Base-by-base conservation (phyloP, 2,888 invertebrate genomes). In the Luperina testacea region DNA sequence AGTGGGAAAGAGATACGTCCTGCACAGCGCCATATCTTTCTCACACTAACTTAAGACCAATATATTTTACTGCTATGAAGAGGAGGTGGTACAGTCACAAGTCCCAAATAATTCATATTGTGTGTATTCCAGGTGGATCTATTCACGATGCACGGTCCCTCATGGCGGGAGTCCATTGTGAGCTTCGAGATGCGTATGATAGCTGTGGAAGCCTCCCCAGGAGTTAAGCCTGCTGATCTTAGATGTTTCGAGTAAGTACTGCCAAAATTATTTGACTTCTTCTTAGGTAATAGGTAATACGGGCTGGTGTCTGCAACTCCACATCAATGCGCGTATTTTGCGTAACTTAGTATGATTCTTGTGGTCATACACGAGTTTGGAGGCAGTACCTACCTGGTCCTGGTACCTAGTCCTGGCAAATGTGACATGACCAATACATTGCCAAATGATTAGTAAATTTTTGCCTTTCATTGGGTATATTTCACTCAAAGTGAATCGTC, bases 61-160 rank as follows among this genome's bases (percentile, higher is more conserved):
- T 27, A 45, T 45, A 48, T 45, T 27, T 27, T 45, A 45, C 42
- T 42, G 42, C 42, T n/a, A n/a, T 68, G 6, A 7, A 69, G 42
- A 17, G n/a, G 11, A 17, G 9, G 17, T 68, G 13, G 8, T 48
- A 48, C 17, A 51, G 20, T 51, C 8, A 45, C 7, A 68, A 20
- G 20, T 68, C 27, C 45, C 0, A 13, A 68, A 48, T 69, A 1
- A 63, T 42, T 42, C 8, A 45, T 51, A 38, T 32, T 45, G 9
- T 13, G 9, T 63, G 32, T 57, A 6, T 82, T 75, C 0, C 88
- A 97, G 97, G 97, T 97, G 83, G 98, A 98, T 75, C 97, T 99
- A 38, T 99, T 99, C 94, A 99, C 99, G 53, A 98, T 99, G 97
- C 97, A 98, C 82, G 99, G 99, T 0, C 98, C 98, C 0, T 95